These are phyloP conservation scores for Gymnocypris eckloni DNA, from an alignment of 2,797 vertebrate species.

Conservation along the genomic window DNA sequence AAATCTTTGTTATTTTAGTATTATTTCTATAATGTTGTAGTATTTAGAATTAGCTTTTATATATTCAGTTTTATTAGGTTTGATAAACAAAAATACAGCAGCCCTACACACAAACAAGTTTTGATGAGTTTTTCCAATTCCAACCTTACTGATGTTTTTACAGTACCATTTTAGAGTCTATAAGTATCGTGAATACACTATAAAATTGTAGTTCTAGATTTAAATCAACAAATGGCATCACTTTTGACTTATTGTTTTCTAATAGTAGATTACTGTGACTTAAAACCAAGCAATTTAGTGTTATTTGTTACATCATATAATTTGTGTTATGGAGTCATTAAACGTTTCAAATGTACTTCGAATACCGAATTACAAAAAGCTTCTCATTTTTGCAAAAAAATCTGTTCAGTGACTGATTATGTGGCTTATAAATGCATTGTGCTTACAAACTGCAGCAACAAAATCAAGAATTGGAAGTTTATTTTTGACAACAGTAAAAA, in stretches of 20 bases:
- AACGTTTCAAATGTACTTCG: background rate
- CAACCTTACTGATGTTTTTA: background rate
- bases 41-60: background rate
- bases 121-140: no score
- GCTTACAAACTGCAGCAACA: background rate
- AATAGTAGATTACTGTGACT: background rate
- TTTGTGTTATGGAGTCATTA: background rate
- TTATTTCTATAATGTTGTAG: background rate
- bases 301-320: background rate
- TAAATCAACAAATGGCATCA: background rate
- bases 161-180: background rate
- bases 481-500: constrained; percentile 26
- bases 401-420: background rate
- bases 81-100: background rate
- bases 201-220: background rate
- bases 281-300: background rate
- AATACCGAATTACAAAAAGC: background rate
- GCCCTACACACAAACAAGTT: background rate
- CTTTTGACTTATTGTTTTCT: background rate
- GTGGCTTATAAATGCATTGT: background rate
- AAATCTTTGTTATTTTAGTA: background rate
- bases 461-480: background rate
- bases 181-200: background rate
- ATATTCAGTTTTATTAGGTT: background rate
- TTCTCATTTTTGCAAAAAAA: background rate